Evolutionary conservation across 2,113 vertebrate genomes (phyloP).

Genomic region (Daboia siamensis): DNA sequence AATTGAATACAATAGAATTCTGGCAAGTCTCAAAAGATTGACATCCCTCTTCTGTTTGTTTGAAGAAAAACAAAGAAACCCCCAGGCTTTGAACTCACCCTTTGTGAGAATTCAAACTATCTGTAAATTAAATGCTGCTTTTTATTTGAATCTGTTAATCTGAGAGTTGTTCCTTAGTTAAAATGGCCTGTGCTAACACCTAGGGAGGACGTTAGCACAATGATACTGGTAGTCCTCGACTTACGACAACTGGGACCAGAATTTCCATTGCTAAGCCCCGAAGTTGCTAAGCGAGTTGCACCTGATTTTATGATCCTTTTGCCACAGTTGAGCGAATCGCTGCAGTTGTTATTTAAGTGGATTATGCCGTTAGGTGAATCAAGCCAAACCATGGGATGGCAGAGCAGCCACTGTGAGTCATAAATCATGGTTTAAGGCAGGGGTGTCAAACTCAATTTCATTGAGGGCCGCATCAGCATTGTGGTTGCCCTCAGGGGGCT

Average conservation of each 20-base stretch:
- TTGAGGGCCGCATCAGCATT: no score
- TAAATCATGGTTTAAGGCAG: neutral
- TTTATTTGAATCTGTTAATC: neutral
- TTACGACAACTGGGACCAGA: neutral
- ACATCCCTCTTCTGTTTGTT: neutral
- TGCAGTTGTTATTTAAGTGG: neutral
- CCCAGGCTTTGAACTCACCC: neutral
- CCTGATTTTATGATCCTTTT: neutral
- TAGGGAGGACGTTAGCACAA: neutral
- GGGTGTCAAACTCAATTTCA: no score
- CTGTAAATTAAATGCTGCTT: neutral
- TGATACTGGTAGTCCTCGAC: neutral
- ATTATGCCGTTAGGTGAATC: neutral
- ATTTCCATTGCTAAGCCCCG: neutral
- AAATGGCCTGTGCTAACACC: neutral
- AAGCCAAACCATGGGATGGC: neutral
- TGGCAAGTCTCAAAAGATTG: neutral
- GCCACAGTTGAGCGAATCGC: neutral
- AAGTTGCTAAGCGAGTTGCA: neutral
- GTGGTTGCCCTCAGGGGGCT: no score
- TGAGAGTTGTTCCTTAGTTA: neutral
- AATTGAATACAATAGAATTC: neutral
- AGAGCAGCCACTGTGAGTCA: neutral
- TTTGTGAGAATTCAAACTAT: neutral
- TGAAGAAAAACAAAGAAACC: neutral